A percentile compares a stretch with the other conserved stretches of the same genome.
These are phyloP conservation scores for Puma concolor DNA, from an alignment of 2,113 vertebrate genomes.

Conservation along the genomic window DNA sequence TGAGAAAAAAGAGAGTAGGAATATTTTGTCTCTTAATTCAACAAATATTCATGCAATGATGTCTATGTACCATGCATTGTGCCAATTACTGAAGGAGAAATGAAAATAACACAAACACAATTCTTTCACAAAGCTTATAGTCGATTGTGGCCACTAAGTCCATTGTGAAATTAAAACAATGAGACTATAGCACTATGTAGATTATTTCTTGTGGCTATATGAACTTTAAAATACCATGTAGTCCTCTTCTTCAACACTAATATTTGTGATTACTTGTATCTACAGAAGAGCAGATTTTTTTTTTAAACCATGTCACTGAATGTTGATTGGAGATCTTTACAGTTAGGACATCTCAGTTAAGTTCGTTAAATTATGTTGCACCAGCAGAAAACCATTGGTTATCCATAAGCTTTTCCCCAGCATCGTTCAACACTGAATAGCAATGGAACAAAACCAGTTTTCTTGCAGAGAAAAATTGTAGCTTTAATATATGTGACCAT, in stretches of 20 bases:
- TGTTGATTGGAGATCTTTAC: neutral
- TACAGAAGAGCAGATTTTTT: neutral
- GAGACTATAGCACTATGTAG: neutral
- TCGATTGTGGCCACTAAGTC: neutral
- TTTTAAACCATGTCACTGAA: neutral
- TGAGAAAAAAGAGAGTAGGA: neutral
- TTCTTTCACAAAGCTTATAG: neutral
- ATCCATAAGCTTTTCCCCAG: neutral
- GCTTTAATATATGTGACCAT: neutral
- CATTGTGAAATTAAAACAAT: neutral
- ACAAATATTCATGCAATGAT: neutral
- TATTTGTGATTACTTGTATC: neutral
- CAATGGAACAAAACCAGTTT: neutral
- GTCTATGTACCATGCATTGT: neutral
- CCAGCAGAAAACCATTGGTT: neutral
- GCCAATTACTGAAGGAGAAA: neutral
- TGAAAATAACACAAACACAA: neutral
- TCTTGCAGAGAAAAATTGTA: neutral
- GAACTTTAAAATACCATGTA: neutral
- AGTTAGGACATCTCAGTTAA: neutral
- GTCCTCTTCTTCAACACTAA: neutral
- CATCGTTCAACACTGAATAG: neutral
- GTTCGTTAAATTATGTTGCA: neutral
- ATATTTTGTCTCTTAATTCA: neutral
- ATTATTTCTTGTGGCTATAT: neutral